Conservation (phyloP, 2,888 invertebrate genomes). For the Caradrina kadenii region DNA sequence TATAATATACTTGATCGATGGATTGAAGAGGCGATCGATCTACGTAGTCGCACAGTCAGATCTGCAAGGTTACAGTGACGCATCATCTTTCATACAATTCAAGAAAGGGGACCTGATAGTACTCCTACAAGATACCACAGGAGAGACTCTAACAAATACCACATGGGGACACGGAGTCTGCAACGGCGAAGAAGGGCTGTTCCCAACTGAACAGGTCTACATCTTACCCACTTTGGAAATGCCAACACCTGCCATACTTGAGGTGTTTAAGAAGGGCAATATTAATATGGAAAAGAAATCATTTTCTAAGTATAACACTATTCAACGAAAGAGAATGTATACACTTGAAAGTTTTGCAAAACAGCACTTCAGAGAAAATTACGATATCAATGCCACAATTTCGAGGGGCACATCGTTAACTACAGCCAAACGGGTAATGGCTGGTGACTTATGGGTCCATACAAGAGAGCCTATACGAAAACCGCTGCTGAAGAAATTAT, state of each 20-base stretch:
- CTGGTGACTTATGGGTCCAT: constrained; percentile 95
- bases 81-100: constrained; percentile 90
- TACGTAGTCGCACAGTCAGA: constrained; percentile 94
- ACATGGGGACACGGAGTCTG: constrained; percentile 94
- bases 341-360: constrained; percentile 96
- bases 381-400: constrained; percentile 87
- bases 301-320: constrained; percentile 87
- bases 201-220: constrained; percentile 96
- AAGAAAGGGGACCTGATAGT: constrained; percentile 95
- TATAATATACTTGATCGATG: constrained; percentile 95
- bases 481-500: constrained; percentile 94
- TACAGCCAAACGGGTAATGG: constrained; percentile 91
- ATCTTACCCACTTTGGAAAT: constrained; percentile 95
- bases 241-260: constrained; percentile 93
- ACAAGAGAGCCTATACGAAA: constrained; percentile 95
- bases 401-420: constrained; percentile 92
- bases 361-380: constrained; percentile 94
- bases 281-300: constrained; percentile 83
- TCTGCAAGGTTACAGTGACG: constrained; percentile 89
- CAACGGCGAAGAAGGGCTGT: constrained; percentile 94
- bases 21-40: constrained; percentile 95
- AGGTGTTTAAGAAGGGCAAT: constrained; percentile 91
- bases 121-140: constrained; percentile 93
- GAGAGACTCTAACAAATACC: constrained; percentile 93
- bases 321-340: constrained; percentile 93